These are phyloP conservation scores for Rissa tridactyla DNA, from an alignment of 2,113 vertebrate species.

Conservation along the genomic window DNA sequence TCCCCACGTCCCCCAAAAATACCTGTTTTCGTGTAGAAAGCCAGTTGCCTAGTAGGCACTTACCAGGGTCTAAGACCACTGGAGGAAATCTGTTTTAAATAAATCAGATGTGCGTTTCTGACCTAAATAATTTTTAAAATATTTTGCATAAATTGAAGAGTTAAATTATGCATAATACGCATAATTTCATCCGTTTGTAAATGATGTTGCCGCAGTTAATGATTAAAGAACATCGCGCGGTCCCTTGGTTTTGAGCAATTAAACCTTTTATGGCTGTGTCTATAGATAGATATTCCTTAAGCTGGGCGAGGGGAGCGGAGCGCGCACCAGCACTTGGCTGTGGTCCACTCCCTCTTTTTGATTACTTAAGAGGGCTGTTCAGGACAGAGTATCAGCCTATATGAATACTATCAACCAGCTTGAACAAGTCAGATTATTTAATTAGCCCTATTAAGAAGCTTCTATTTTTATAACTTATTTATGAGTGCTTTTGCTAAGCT, in stretches of 20 bases:
- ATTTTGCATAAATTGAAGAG: background rate
- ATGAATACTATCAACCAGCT: constrained; percentile 15
- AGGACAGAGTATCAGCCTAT: constrained; percentile 26
- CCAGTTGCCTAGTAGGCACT: background rate
- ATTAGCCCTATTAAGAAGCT: constrained; percentile 35
- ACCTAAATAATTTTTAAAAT: background rate
- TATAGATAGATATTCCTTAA: background rate
- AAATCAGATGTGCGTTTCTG: background rate
- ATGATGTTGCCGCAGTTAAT: background rate
- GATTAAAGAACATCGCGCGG: background rate
- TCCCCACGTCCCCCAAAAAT: background rate
- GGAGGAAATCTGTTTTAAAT: background rate
- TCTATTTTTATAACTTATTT: constrained; percentile 35
- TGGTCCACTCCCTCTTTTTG: background rate
- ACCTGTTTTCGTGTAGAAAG: background rate
- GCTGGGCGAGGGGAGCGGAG: background rate
- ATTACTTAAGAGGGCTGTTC: constrained; percentile 47
- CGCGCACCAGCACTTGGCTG: accelerated
- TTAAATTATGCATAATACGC: background rate
- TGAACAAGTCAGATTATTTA: constrained; percentile 39
- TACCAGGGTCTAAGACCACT: background rate
- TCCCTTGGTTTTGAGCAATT: background rate
- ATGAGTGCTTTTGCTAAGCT: background rate
- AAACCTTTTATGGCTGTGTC: background rate
- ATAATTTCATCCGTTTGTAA: background rate